Conservation (phyloP, 2,113 vertebrate genomes). For the Podarcis raffonei region DNA sequence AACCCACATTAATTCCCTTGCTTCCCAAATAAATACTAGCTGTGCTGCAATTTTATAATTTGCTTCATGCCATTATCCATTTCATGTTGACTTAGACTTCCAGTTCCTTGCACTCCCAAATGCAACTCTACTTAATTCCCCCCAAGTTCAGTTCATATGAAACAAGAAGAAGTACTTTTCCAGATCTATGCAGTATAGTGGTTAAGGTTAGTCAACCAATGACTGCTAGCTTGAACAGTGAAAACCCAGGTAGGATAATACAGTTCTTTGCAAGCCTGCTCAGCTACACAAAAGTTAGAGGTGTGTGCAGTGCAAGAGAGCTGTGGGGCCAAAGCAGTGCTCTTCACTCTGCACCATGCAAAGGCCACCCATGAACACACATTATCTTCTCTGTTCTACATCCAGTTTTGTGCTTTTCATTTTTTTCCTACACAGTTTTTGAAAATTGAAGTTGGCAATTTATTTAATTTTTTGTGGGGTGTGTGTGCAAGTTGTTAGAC, state of each 20-base stretch:
- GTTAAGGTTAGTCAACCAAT: neutral
- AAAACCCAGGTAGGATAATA: neutral
- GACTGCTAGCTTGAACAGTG: neutral
- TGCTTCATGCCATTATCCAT: neutral
- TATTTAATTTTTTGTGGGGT: no score
- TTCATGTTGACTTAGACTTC: neutral
- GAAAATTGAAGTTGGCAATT: no score
- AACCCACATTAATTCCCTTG: neutral
- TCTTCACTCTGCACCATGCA: no score
- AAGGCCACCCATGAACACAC: no score
- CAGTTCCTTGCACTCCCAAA: neutral
- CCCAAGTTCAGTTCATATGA: neutral
- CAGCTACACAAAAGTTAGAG: no score
- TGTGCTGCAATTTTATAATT: constrained; percentile 7
- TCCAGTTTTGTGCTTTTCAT: no score
- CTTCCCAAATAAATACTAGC: neutral
- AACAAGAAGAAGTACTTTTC: neutral
- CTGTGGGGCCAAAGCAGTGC: no score
- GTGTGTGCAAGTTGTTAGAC: no score
- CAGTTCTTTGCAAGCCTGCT: no score
- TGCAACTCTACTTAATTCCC: neutral
- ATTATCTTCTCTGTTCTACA: no score
- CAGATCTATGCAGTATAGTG: neutral
- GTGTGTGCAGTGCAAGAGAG: no score
- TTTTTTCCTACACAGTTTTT: no score